These are phyloP conservation scores for Enteromius argenteus DNA, from an alignment of 2,797 vertebrate species.

Conservation along the genomic window DNA sequence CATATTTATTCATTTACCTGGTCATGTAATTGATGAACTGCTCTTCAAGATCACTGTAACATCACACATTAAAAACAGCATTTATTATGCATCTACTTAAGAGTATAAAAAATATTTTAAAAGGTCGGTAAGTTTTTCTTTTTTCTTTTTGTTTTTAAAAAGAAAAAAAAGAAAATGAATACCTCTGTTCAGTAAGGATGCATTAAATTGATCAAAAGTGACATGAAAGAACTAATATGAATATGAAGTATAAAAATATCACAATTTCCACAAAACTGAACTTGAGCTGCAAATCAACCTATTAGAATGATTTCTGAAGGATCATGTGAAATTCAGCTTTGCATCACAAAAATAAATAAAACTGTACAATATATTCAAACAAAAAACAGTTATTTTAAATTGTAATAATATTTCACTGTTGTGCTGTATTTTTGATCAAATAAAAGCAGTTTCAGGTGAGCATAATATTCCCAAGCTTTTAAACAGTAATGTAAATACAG, in stretches of 20 bases:
- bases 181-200: neutral
- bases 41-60: constrained; percentile 89
- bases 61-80: neutral
- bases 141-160: too few species aligned
- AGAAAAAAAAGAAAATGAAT: too few species aligned
- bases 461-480: neutral
- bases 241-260: neutral
- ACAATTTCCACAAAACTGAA: neutral
- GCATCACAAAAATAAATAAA: neutral
- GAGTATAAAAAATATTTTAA: neutral
- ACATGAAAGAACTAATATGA: neutral
- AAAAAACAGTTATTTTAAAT: neutral
- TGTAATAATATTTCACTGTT: neutral
- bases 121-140: neutral
- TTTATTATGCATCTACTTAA: neutral
- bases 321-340: neutral
- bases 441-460: neutral
- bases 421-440: neutral
- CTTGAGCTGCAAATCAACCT: neutral
- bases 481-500: neutral
- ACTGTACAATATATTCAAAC: neutral
- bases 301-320: neutral
- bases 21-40: constrained; percentile 94
- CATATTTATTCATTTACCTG: constrained; percentile 82
- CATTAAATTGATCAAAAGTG: neutral